Evolutionary conservation across 2,888 invertebrate genomes (phyloP).

Genomic region (Agrochola macilenta): DNA sequence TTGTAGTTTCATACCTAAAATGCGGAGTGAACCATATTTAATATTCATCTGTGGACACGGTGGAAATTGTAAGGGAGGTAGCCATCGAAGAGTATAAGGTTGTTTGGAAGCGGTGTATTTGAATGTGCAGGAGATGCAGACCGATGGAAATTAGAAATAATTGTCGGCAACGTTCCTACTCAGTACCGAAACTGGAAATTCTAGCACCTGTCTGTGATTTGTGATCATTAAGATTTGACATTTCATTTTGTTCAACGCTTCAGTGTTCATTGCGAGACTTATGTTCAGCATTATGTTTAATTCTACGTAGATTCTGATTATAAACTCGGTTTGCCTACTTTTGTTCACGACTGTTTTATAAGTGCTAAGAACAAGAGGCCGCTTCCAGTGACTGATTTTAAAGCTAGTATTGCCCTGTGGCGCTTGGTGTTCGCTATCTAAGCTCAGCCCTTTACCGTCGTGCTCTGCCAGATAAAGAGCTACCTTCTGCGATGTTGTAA

Average conservation of each 20-base stretch:
- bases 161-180: background rate
- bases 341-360: background rate
- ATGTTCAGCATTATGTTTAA: background rate
- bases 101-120: too few species aligned
- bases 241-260: background rate
- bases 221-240: background rate
- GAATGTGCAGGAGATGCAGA: background rate
- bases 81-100: too few species aligned
- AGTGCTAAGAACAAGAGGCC: background rate
- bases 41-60: too few species aligned
- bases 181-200: background rate
- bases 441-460: slow-evolving; percentile 34
- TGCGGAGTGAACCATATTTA: too few species aligned
- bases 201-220: background rate
- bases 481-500: slow-evolving; percentile 11
- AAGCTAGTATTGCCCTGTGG: slow-evolving; percentile 7
- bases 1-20: too few species aligned
- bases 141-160: background rate
- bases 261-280: background rate
- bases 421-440: slow-evolving; percentile 26
- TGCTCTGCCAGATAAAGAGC: slow-evolving; percentile 36
- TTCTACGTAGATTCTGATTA: too few species aligned
- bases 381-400: slow-evolving; percentile 26
- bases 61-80: too few species aligned
- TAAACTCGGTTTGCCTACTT: background rate